Base-by-base conservation (phyloP, 2,797 vertebrate species). In the Crocidura indochinensis region DNA sequence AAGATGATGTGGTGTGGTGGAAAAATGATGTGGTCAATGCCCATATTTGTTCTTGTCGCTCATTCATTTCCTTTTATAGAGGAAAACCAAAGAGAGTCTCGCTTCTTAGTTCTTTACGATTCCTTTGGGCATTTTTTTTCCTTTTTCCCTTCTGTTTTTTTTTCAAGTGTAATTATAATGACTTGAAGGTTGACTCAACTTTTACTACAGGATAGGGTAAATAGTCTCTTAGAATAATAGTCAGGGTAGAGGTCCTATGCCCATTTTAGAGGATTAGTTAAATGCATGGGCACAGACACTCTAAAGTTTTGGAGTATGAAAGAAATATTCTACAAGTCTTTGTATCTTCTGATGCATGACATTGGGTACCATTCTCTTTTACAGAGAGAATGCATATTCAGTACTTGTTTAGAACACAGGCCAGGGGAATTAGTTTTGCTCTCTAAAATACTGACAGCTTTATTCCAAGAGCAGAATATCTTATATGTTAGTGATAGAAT, bases 41-140 rank as follows among this genome's bases (percentile, higher is more conserved):
- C 92, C 92, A 86, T 94, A 92, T 96, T 94, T 91, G 89, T 74
- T 85, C 81, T 69, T 38, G 77, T 81, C 76, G 76, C 77, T 83
- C 78, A 62, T 87, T 93, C n/a, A 0, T 94, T 95, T 94, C 92
- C 93, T 95, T 94, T 95, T 96, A 96, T 94, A 96, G 92, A 94
- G 74, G 82, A 84, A 95, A 87, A 80, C 51, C 77, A 90, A 72
- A 67, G 76, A 91, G 69, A 86, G 88, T 51, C 51, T 79, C 65
- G 19, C 78, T 92, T 87, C 68, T 78, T 79, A 49, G 31, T 74
- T 88, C 77, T 87, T 72, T 69, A 26, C 24, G 84, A 92, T 84
- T 80, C 15, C 81, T 76, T 88, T 74, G 71, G 51, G 15, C 67
- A 49, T 92, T 94, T 87, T 88, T 31, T 88, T 84, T 86, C 75